phyloP scores from a whole-genome alignment of 2,888 invertebrate species.

The Neoitamus cyanurus region DNA sequence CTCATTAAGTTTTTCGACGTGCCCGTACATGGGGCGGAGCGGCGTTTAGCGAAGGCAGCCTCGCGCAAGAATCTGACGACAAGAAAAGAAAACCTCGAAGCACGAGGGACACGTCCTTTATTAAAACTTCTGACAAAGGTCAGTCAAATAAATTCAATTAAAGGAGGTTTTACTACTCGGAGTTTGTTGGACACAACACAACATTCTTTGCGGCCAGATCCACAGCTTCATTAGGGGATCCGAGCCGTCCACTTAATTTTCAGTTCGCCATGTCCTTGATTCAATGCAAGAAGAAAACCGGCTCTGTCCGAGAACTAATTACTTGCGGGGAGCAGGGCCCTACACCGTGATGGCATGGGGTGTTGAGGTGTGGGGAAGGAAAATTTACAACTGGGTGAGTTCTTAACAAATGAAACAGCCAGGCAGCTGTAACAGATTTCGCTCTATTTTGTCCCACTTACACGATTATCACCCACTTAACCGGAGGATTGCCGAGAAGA shows the following conservation, averaged over 20 bases:
- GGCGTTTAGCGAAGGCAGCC: background rate
- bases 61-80: background rate
- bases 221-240: conserved; percentile 16
- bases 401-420: conserved; percentile 40
- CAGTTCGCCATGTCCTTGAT: conserved; percentile 30
- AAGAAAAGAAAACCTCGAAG: background rate
- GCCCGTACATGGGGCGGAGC: background rate
- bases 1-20: background rate
- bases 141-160: conserved; percentile 36
- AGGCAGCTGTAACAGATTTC: conserved; percentile 46
- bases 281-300: background rate
- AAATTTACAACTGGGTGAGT: conserved; percentile 19
- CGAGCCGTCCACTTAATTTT: conserved; percentile 12
- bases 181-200: background rate
- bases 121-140: conserved; percentile 22
- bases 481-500: conserved; percentile 37
- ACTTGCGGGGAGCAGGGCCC: background rate
- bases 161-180: background rate
- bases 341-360: background rate
- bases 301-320: conserved; percentile 30
- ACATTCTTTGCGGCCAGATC: conserved; percentile 7
- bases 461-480: conserved; percentile 53
- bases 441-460: conserved; percentile 50
- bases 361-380: background rate
- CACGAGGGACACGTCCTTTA: conserved; percentile 8